A percentile compares a stretch with the other conserved stretches of the same genome.
These are phyloP conservation scores for Coreoperca whiteheadi DNA, from an alignment of 2,113 vertebrate species.

Conservation along the genomic window DNA sequence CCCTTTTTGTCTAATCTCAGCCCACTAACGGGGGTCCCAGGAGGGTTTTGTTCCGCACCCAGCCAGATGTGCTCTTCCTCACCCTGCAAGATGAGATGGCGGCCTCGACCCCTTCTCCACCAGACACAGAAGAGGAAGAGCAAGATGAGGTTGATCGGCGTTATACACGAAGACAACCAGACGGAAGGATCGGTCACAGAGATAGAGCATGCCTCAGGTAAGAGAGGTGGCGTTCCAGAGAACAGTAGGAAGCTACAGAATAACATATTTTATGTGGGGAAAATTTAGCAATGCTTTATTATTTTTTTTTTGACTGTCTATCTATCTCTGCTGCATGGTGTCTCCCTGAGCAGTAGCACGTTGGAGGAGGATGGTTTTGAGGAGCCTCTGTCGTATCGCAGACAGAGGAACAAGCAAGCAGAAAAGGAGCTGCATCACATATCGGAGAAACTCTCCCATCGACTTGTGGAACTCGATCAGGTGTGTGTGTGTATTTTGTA, in stretches of 20 bases:
- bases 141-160: slow-evolving; percentile 41
- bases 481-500: slow-evolving; percentile 78
- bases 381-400: slow-evolving; percentile 75
- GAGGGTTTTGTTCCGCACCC: slow-evolving; percentile 82
- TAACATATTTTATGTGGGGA: background rate
- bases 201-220: slow-evolving; percentile 43
- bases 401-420: slow-evolving; percentile 79
- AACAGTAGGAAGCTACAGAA: background rate
- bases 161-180: background rate
- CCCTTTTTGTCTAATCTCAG: slow-evolving; percentile 43
- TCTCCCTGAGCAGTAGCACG: slow-evolving; percentile 11
- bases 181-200: slow-evolving; percentile 8
- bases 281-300: background rate
- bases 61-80: slow-evolving; percentile 82
- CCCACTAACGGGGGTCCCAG: slow-evolving; percentile 64
- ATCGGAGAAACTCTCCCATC: slow-evolving; percentile 88
- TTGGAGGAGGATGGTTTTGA: slow-evolving; percentile 30
- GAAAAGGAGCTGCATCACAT: slow-evolving; percentile 87
- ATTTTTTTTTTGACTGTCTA: background rate
- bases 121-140: slow-evolving; percentile 63
- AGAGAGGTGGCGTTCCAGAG: background rate
- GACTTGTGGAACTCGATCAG: slow-evolving; percentile 89
- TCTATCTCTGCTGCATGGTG: background rate
- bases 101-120: slow-evolving; percentile 21
- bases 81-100: slow-evolving; percentile 65